A percentile compares a stretch with the other conserved stretches of the same genome.
These are phyloP conservation scores for Oceanodroma leucorhoa DNA, from an alignment of 2,797 vertebrate genomes.

Conservation along the genomic window DNA sequence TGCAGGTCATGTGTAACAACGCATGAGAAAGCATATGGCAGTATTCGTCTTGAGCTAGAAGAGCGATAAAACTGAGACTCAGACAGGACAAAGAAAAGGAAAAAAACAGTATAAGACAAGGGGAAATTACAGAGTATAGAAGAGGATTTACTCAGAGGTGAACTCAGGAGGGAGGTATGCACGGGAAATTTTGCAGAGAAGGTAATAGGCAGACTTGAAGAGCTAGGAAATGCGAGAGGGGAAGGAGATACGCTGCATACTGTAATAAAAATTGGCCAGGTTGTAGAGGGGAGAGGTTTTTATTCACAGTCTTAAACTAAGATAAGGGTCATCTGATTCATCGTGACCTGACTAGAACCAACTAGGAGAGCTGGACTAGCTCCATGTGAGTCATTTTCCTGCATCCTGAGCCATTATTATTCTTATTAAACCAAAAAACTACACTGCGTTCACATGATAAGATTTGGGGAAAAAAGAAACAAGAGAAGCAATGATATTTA, in stretches of 20 bases:
- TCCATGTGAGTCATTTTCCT: conserved; percentile 73
- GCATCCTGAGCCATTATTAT: conserved; percentile 60
- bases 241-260: background rate
- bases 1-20: background rate
- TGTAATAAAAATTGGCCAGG: background rate
- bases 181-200: background rate
- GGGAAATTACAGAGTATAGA: background rate
- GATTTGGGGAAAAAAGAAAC: background rate
- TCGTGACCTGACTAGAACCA: conserved; percentile 62
- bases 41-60: background rate
- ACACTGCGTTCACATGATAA: background rate
- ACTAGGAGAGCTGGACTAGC: conserved; percentile 40
- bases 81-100: background rate
- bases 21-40: background rate
- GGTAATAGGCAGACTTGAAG: background rate
- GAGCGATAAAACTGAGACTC: background rate
- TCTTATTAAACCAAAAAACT: conserved; percentile 56
- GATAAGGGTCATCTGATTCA: conserved; percentile 75
- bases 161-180: background rate
- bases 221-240: conserved; percentile 15
- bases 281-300: conserved; percentile 52
- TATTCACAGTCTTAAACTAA: conserved; percentile 59
- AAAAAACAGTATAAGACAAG: background rate
- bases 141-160: background rate
- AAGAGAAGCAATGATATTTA: background rate